Conservation (phyloP, 1,140 invertebrate genomes). For the Leucophenga varia region DNA sequence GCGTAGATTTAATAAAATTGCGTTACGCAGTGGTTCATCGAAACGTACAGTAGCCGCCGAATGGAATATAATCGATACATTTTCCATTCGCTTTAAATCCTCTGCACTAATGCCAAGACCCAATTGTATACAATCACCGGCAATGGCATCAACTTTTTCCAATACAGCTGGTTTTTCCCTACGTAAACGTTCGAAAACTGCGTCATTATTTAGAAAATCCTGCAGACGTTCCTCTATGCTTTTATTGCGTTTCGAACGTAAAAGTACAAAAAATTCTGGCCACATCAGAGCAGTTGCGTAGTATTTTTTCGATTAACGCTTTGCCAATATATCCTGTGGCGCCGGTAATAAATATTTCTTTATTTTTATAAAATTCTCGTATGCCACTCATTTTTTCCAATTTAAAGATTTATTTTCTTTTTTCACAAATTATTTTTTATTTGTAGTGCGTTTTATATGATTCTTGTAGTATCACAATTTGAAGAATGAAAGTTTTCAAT, state of each 20-base stretch:
- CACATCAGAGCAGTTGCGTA: conserved; percentile 66
- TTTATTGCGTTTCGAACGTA: conserved; percentile 60
- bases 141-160: conserved; percentile 5
- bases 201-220: too few relatives aligned
- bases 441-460: too few relatives aligned
- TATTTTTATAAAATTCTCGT: too few relatives aligned
- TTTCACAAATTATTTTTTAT: too few relatives aligned
- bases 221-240: conserved; percentile 8
- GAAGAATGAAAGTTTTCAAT: too few relatives aligned
- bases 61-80: conserved; percentile 85
- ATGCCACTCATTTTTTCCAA: too few relatives aligned
- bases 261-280: conserved; percentile 64
- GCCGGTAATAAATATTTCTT: too few relatives aligned
- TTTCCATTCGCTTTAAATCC: conserved; percentile 2
- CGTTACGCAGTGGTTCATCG: conserved; percentile 72
- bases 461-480: too few relatives aligned
- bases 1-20: conserved; percentile 64
- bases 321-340: conserved; percentile 62
- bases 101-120: not conserved
- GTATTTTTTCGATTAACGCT: conserved; percentile 68
- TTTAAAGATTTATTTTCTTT: too few relatives aligned
- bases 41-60: conserved; percentile 79
- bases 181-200: too few relatives aligned
- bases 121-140: conserved; percentile 1
- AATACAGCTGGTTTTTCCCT: conserved; percentile 8